Percentiles rank a stretch among this genome's conserved stretches.
phyloP scores from a whole-genome alignment of 2,797 vertebrate species.

The Falco peregrinus region DNA sequence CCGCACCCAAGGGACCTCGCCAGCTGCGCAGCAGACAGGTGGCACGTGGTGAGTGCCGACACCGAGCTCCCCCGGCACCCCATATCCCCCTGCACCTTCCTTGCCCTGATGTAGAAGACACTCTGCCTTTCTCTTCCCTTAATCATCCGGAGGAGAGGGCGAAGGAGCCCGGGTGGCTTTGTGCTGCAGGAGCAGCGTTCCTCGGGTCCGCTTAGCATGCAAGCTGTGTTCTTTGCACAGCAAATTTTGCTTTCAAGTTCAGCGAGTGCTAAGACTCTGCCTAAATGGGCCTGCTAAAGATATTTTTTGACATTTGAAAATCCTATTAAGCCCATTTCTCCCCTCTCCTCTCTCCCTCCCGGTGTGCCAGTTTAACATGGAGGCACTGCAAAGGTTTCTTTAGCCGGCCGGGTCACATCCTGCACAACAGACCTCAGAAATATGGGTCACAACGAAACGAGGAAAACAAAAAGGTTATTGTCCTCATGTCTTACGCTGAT shows the following conservation, averaged over 20 bases:
- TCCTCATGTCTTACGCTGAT: neutral
- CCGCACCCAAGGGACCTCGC: neutral
- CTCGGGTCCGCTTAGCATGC: neutral
- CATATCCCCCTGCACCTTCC: neutral
- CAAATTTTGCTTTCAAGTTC: constrained; percentile 7
- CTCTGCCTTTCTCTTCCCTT: neutral
- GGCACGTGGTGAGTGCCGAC: neutral
- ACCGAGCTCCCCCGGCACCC: rapidly evolving
- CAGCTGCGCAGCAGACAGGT: rapidly evolving
- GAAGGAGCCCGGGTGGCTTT: neutral
- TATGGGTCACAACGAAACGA: neutral
- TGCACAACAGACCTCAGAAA: constrained; percentile 21
- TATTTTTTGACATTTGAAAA: constrained; percentile 52
- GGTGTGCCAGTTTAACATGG: neutral
- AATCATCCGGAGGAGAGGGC: neutral
- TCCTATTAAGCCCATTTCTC: constrained; percentile 19
- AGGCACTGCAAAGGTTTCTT: constrained; percentile 11
- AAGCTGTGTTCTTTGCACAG: neutral
- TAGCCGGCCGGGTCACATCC: constrained; percentile 4
- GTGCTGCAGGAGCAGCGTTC: neutral
- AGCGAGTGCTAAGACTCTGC: neutral
- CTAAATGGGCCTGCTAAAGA: constrained; percentile 3
- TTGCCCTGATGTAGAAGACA: neutral
- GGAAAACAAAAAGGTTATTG: constrained; percentile 10
- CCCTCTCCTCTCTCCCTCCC: neutral